A percentile compares a stretch with the other conserved stretches of the same genome.
Conservation (phyloP, 2,888 invertebrate species). For the Oxystoma pomonae region DNA sequence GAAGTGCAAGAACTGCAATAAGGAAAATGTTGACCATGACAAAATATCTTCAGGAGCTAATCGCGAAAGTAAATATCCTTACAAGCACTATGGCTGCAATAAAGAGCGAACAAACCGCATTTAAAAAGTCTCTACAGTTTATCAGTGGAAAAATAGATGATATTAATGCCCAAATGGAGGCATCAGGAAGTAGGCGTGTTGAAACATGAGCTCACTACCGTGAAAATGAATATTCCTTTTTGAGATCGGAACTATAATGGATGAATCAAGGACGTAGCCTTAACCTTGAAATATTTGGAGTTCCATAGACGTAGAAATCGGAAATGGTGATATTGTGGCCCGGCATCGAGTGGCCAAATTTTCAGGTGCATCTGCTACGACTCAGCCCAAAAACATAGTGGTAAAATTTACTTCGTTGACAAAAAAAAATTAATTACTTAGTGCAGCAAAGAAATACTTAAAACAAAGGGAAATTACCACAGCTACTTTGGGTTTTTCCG, state of each 20-base stretch:
- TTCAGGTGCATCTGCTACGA: neutral
- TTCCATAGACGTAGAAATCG: neutral
- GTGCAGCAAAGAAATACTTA: neutral
- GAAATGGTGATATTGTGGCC: neutral
- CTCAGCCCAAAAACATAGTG: neutral
- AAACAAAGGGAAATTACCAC: neutral
- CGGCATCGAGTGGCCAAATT: neutral
- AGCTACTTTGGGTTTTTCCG: neutral
- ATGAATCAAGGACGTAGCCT: too few relatives aligned
- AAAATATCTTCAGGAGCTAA: too few relatives aligned
- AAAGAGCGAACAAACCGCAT: too few relatives aligned
- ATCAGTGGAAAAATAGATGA: conserved; percentile 5
- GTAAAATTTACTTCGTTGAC: neutral
- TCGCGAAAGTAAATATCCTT: too few relatives aligned
- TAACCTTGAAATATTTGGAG: too few relatives aligned
- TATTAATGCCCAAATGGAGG: neutral
- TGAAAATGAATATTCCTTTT: too few relatives aligned
- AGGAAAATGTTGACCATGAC: too few relatives aligned
- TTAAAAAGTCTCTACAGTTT: too few relatives aligned
- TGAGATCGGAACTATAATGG: neutral
- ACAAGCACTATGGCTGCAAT: too few relatives aligned
- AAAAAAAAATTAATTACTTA: neutral
- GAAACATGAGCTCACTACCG: neutral
- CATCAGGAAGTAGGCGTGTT: neutral
- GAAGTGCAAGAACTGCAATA: too few relatives aligned